Percentiles rank a stretch among this genome's conserved stretches.
phyloP scores from a whole-genome alignment of 2,113 vertebrate genomes.

The Pterocles burchelli region DNA sequence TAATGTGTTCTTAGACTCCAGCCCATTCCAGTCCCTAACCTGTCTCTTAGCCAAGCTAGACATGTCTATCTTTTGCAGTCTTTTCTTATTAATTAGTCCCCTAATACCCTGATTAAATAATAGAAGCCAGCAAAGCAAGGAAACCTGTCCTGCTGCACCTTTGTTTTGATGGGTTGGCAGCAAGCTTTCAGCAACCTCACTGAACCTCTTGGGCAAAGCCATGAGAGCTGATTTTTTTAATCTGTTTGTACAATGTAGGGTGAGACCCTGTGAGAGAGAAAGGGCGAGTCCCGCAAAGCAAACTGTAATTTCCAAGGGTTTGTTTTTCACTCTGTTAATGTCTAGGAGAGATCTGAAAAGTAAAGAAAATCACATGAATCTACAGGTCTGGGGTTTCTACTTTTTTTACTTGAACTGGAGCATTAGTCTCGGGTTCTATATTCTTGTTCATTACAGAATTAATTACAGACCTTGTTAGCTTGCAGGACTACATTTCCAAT shows the following conservation, averaged over 20 bases:
- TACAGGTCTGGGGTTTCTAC: not conserved
- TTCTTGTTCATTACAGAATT: not conserved
- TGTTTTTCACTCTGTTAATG: not conserved
- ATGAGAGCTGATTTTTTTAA: not conserved
- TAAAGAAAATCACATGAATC: not conserved
- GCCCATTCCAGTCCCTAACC: rapidly evolving
- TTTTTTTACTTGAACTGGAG: not conserved
- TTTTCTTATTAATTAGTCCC: not conserved
- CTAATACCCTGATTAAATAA: not conserved
- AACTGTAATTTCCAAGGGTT: not conserved
- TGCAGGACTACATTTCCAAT: not conserved
- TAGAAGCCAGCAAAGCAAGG: not conserved
- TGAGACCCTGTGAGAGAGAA: not conserved
- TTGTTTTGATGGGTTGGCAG: not conserved
- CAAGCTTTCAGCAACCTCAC: not conserved
- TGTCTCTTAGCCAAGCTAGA: not conserved
- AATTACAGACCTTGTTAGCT: not conserved
- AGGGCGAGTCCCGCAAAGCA: not conserved
- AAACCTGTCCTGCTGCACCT: not conserved
- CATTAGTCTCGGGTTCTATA: not conserved
- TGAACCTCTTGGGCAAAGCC: not conserved
- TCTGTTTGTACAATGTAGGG: not conserved
- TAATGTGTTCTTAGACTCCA: rapidly evolving
- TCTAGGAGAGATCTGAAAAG: not conserved
- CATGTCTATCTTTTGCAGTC: not conserved